Base-by-base conservation (phyloP, 2,888 invertebrate genomes). In the Chalcis sispes region DNA sequence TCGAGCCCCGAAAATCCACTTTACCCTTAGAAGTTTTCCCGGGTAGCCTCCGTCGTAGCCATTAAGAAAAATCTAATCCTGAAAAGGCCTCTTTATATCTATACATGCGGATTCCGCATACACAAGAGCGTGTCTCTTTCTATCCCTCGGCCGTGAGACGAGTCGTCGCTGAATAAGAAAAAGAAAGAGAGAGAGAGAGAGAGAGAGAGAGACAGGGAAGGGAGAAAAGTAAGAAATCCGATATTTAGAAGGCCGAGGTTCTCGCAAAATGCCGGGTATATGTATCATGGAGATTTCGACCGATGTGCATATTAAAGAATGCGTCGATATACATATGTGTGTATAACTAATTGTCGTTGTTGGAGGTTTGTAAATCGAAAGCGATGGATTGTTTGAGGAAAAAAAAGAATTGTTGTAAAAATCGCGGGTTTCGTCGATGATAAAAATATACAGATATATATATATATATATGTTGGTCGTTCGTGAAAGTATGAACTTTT, bases 11-110 rank as follows among this genome's bases (percentile, higher is more conserved):
- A 77, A 72, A 77, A 76, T 76, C 72, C 72, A 77, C 67, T 72
- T 77, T 72, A 61, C 67, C 72, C 56, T 62, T 48, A 52, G 66
- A 64, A 64, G 25, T 52, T 50, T 72, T 32, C 36, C 54, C 54
- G n/a, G 25, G 18, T 64, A 42, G 54, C 20, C 32, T 15, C 52
- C 36, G n/a, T 23, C 8, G 27, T n/a, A 8, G 52, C 72, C 64
- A 72, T 72, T 72, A 77, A 42, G 67, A 76, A 72, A 72, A 69
- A 72, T 67, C 64, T 64, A 72, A 77, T 76, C 46, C 62, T 32
- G 18, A 8, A 18, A 18, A 27, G 23, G 50, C 46, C 56, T 50
- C 42, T 56, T 3, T 15, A 27, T 4, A n/a, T 40, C 5, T 54
- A 8, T 40, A 27, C 5, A 48, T 13, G 25, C 15, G 40, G 3